Conservation (phyloP, 92 coral and sea anemone genomes). For the Actinernus sp. region DNA sequence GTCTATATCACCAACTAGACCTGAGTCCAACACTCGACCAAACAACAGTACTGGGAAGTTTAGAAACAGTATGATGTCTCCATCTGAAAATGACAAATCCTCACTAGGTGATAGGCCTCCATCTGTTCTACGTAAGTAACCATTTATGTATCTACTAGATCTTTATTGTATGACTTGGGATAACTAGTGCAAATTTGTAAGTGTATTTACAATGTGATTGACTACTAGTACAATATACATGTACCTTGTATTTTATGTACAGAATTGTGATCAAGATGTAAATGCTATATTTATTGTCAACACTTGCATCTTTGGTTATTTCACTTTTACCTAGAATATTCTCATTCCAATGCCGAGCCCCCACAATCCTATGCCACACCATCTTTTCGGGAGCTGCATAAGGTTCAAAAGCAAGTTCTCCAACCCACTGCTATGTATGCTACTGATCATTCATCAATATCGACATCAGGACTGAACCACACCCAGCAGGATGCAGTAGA, state of each 20-base stretch:
- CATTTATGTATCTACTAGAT: too few species aligned
- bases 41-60: slow-evolving; percentile 31
- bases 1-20: slow-evolving; percentile 39
- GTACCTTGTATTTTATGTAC: too few species aligned
- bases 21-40: slow-evolving; percentile 32
- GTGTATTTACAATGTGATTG: too few species aligned
- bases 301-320: not conserved
- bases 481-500: slow-evolving; percentile 23
- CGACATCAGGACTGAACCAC: slow-evolving; percentile 33
- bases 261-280: too few species aligned
- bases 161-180: too few species aligned
- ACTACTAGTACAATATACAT: too few species aligned
- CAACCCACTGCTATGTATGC: slow-evolving; percentile 78
- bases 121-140: slow-evolving; percentile 68
- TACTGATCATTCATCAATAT: slow-evolving; percentile 55
- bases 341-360: slow-evolving; percentile 67
- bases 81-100: slow-evolving; percentile 56
- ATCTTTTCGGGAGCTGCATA: slow-evolving; percentile 92
- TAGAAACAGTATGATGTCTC: slow-evolving; percentile 39
- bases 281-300: too few species aligned
- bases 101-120: slow-evolving; percentile 39
- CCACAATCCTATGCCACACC: slow-evolving; percentile 71
- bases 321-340: slow-evolving; percentile 53
- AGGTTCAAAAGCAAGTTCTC: slow-evolving; percentile 92
- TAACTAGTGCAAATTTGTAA: too few species aligned